A percentile compares a stretch with the other conserved stretches of the same genome.
phyloP scores from a whole-genome alignment of 2,888 invertebrate species.

The Pemphredon lugubris region DNA sequence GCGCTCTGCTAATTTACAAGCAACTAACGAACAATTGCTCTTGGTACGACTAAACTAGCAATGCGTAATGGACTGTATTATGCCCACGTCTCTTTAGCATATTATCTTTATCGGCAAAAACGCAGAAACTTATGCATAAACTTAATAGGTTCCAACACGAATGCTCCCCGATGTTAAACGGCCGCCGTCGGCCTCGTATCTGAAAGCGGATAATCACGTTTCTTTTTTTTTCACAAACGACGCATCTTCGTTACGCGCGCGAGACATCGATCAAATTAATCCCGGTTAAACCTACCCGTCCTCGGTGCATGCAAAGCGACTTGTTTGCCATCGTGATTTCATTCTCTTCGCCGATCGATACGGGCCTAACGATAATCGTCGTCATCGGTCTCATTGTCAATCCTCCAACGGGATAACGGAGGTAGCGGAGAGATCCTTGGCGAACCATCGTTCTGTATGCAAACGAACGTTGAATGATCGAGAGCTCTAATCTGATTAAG shows the following conservation, averaged over 20 bases:
- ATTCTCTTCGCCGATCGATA: slow-evolving; percentile 32
- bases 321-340: slow-evolving; percentile 68
- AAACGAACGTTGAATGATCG: slow-evolving; percentile 31
- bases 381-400: slow-evolving; percentile 36
- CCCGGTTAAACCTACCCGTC: slow-evolving; percentile 55
- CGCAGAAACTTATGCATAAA: too few species aligned
- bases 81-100: too few species aligned
- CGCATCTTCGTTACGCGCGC: slow-evolving; percentile 56
- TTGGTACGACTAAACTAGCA: too few species aligned
- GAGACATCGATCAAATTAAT: slow-evolving; percentile 75
- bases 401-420: slow-evolving; percentile 31
- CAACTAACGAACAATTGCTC: too few species aligned
- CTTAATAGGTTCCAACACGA: too few species aligned
- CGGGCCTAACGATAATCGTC: slow-evolving; percentile 42
- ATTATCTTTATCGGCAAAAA: too few species aligned
- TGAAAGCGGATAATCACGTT: slow-evolving; percentile 41
- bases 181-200: too few species aligned
- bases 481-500: slow-evolving; percentile 29
- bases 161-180: too few species aligned
- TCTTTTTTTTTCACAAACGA: slow-evolving; percentile 47
- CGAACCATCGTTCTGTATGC: slow-evolving; percentile 7
- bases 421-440: too few species aligned
- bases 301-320: slow-evolving; percentile 65
- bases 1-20: too few species aligned
- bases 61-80: too few species aligned